Base-by-base conservation (phyloP, 2,888 invertebrate genomes). In the Diplolepis rosae region DNA sequence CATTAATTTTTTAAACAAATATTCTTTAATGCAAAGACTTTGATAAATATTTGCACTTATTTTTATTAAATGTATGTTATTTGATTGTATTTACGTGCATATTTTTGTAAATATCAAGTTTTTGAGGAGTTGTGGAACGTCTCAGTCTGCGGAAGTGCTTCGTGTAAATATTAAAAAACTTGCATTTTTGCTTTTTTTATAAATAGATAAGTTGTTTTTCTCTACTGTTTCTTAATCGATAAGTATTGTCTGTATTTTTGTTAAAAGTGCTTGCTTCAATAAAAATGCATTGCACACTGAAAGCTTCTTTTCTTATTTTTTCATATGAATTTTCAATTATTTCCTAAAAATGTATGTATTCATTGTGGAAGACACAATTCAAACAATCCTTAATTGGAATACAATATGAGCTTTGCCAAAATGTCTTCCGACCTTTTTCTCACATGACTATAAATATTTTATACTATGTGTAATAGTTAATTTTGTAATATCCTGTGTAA, bases 211-310 rank as follows among this genome's bases (percentile, higher is more conserved):
- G 56, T 56, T 56, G 35, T 56, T 56, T 52, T 56, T 56, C 35
- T 56, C 56, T 56, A 56, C 56, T 56, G 56, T 56, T 56, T 56
- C 56, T 56, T 56, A 56, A 56, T 56, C 35, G 32, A 35, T 56
- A 56, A 56, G 56, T 13, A 35, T 56, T 35, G 35, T 56, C 56
- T 56, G 56, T 56, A 56, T 56, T 56, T 56, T 56, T 56, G 56
- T 56, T 56, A 56, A 56, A 56, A 56, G 56, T 56, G 56, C 56
- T 56, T 56, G 56, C 56, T 56, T 32, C 56, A 56, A 56, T 56
- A 56, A 56, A 56, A 56, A 56, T 35, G 56, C 56, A 56, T 56
- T 56, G 56, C 56, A 56, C 56, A 56, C n/a, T 7, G 35, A 56
- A 56, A n/a, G 15, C n/a, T 39, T 35, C 32, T 22, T 4, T 24